Evolutionary conservation across 2,888 invertebrate species (phyloP), one percentile per base, ranked within the genome.

Genomic region (Stenolophus ochropezus): DNA sequence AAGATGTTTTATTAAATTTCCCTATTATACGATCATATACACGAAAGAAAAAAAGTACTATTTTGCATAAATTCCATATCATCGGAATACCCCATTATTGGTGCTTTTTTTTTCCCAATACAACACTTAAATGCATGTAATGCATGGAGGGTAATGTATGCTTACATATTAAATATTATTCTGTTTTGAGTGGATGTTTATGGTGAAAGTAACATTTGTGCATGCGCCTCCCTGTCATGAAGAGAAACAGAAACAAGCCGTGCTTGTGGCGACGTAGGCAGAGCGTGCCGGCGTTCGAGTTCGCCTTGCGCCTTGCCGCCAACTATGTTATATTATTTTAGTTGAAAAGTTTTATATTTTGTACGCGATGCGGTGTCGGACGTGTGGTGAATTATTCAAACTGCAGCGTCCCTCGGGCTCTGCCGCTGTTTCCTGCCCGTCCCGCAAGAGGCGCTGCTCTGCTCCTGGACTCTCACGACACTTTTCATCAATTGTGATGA

Each of bases 341-440:
- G 80, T 82, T 78, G 78, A 79, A 83, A 82, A 84, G 83, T 84
- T 84, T 84, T 84, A 84, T 84, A 84, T 83, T 84, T 83, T 78
- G 84, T 84, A 81, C 83, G 82, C 82, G 51, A 82, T 82, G 79
- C 79, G 69, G 23, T 53, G 69, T 53, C 51, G 82, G 82, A 83
- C 82, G 83, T 83, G 84, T 58, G 83, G 74, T 82, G 84, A 84
- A 84, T 84, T 83, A 84, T 83, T 83, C 83, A 83, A 82, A 82
- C 74, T 84, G 82, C 82, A 82, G 81, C 78, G 79, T 82, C 82
- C 82, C 79, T 56, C 81, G 83, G 80, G 82, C 82, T 75, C 69
- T 33, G 69, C 33, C 42, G 11, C 56, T 33, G 69, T 33, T 69
- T 56, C 56, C 56, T 56, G 21, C 11, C 56, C 56, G 56, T 11